Evolutionary conservation across 2,888 invertebrate species (phyloP).

Genomic region (Uropetala carovei): DNA sequence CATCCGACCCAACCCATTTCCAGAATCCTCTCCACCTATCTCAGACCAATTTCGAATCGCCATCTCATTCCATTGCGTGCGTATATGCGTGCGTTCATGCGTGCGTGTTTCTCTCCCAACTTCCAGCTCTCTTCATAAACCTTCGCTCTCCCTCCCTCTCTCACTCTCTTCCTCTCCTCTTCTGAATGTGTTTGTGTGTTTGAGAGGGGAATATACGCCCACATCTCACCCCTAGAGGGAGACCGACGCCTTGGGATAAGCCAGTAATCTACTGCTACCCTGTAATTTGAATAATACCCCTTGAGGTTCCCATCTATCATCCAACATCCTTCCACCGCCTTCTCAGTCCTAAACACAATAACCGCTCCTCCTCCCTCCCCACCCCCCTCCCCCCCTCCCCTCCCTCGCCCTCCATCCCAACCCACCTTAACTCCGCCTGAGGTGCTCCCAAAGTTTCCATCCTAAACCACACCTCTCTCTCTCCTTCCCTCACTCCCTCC

Average conservation of each 20-base stretch:
- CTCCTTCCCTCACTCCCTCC: not conserved
- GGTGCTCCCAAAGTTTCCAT: not conserved
- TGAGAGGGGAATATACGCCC: not conserved
- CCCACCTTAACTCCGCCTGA: not conserved
- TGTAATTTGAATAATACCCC: constrained; percentile 22
- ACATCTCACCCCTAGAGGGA: not conserved
- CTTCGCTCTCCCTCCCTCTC: too few species aligned
- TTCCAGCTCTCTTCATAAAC: too few species aligned
- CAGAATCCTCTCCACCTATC: too few species aligned
- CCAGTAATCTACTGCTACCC: constrained; percentile 32
- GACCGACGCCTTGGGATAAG: constrained; percentile 1
- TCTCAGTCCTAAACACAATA: not conserved
- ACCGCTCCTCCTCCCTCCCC: not conserved
- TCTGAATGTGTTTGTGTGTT: too few species aligned
- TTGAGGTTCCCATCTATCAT: constrained; percentile 24
- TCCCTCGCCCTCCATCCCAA: too few species aligned
- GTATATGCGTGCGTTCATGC: too few species aligned
- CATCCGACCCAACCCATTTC: too few species aligned
- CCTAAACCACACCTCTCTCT: not conserved
- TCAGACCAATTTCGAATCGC: too few species aligned
- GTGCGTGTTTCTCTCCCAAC: too few species aligned
- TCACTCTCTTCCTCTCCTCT: too few species aligned
- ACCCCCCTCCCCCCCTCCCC: too few species aligned
- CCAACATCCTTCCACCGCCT: not conserved
- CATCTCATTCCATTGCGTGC: too few species aligned